Percentiles rank a stretch among this genome's conserved stretches.
phyloP scores from a whole-genome alignment of 2,797 vertebrate genomes.

The Ctenopoma multispine region DNA sequence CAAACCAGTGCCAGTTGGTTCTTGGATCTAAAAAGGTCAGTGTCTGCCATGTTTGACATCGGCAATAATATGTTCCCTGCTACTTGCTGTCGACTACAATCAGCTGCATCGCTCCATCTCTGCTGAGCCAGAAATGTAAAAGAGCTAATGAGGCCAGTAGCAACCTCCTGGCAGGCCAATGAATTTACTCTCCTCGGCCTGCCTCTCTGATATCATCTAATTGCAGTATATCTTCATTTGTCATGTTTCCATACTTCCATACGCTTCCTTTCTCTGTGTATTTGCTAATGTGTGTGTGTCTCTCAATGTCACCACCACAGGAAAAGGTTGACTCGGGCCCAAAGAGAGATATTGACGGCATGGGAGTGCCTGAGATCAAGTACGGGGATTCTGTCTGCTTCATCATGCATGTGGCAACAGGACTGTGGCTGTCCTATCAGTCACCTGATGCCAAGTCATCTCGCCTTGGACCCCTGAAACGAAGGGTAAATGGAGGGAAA shows the following conservation, averaged over 20 bases:
- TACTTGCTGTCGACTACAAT: slow-evolving; percentile 58
- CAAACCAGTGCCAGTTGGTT: slow-evolving; percentile 13
- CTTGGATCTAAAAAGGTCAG: slow-evolving; percentile 53
- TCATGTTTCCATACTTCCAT: slow-evolving; percentile 17
- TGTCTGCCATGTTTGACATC: slow-evolving; percentile 50
- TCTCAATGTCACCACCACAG: slow-evolving; percentile 73
- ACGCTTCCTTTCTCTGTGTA: neutral
- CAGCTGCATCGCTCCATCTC: slow-evolving; percentile 56
- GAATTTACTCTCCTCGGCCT: slow-evolving; percentile 29
- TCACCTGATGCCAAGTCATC: slow-evolving; percentile 96
- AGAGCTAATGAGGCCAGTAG: slow-evolving; percentile 62
- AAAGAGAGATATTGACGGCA: slow-evolving; percentile 96
- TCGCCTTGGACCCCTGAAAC: slow-evolving; percentile 93
- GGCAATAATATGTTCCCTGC: slow-evolving; percentile 55
- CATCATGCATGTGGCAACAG: slow-evolving; percentile 92
- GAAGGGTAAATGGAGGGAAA: slow-evolving; percentile 86
- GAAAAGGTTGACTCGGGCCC: slow-evolving; percentile 92
- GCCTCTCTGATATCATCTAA: slow-evolving; percentile 44
- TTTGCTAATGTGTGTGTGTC: slow-evolving; percentile 20
- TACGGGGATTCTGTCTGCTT: slow-evolving; percentile 97
- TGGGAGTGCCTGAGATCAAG: slow-evolving; percentile 96
- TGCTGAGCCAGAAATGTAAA: slow-evolving; percentile 48
- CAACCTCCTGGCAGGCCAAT: slow-evolving; percentile 40
- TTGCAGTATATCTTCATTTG: slow-evolving; percentile 46
- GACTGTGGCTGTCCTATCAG: slow-evolving; percentile 96